Evolutionary conservation across 2,113 vertebrate genomes (phyloP), one percentile per base, ranked within the genome.

Genomic region (Oreochromis aureus): DNA sequence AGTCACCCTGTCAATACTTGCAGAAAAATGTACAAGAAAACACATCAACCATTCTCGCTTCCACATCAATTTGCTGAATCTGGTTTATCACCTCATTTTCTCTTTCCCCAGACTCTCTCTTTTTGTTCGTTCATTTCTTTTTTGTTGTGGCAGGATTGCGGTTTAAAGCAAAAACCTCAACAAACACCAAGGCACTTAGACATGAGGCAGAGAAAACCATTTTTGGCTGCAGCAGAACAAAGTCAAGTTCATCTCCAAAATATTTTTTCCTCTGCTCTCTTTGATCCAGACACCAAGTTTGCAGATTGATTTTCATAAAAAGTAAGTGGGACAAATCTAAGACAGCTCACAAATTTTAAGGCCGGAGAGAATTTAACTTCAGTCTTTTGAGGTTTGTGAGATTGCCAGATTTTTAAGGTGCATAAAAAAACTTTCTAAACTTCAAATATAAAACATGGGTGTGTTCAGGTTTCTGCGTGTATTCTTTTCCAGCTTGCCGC

Each of bases 81-180:
- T 78, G 46, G 73, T 78, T 78, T 78, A 32, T 53, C 73, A 78
- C 46, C 73, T 78, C 16, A 53, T 78, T 78, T 32, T 78, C 46
- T 78, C 46, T 34, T 78, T 53, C 30, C 73, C 27, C 27, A 78
- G 48, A 53, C 73, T 36, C 27, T 19, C 27, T 89, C 58, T 51
- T 56, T 63, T 71, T 46, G 30, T 51, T 44, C 53, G 22, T 19
- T 16, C 58, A 83, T 91, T 58, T 80, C 19, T 86, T 30, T 56
- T 44, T 10, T 80, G 66, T 34, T 66, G 55, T 41, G 48, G 55
- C 58, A 55, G 59, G 81, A 69, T 83, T 18, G 54, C 36, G 82
- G 83, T 90, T 86, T 88, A 34, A 85, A 91, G 83, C 51, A 73
- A 24, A 90, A 92, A 82, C 46, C 44, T 59, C 6, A 3, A 71